phyloP scores from a whole-genome alignment of 1,140 invertebrate species.

The Trichogramma pretiosum region DNA sequence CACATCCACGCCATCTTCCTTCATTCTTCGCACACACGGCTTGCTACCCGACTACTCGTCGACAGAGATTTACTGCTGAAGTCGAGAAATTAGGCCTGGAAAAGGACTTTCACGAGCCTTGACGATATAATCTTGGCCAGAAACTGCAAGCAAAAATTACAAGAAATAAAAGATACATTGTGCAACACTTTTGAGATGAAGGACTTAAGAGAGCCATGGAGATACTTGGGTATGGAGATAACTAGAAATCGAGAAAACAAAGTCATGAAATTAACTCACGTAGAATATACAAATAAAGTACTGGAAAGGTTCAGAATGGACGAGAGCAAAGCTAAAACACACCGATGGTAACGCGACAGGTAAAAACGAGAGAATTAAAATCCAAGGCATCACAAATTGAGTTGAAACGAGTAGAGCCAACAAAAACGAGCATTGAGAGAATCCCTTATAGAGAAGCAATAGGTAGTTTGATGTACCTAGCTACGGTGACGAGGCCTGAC shows the following conservation, averaged over 20 bases:
- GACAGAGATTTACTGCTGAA: no score
- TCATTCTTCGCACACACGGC: no score
- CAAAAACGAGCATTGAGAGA: neutral
- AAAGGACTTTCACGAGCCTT: no score
- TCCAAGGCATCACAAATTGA: no score
- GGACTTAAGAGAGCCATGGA: neutral
- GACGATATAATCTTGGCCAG: conserved; percentile 12
- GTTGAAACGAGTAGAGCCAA: no score
- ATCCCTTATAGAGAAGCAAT: neutral
- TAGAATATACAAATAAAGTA: neutral
- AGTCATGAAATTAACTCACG: neutral
- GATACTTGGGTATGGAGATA: neutral
- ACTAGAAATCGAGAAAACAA: neutral
- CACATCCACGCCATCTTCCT: no score
- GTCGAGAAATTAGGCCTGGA: no score
- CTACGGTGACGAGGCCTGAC: no score
- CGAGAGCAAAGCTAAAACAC: neutral
- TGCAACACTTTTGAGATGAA: neutral
- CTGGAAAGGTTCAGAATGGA: neutral
- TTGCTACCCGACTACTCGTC: no score
- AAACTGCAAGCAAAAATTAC: neutral
- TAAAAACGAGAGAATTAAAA: neutral
- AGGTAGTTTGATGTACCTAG: neutral
- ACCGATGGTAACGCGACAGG: neutral
- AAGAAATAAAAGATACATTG: neutral